phyloP scores from a whole-genome alignment of 2,888 invertebrate species.

The Patella depressa region DNA sequence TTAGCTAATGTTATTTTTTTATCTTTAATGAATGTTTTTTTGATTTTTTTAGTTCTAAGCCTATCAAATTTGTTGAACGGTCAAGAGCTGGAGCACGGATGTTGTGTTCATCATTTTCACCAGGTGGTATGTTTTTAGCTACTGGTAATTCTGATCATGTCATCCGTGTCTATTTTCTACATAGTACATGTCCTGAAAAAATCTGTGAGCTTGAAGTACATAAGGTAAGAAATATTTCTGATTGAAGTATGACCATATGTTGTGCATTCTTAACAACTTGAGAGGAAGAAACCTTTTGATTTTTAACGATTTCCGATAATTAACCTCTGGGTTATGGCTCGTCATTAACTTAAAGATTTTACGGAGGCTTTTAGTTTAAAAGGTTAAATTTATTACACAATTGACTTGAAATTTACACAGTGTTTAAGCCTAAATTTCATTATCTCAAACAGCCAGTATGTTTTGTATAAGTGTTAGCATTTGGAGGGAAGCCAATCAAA shows the following conservation, averaged over 20 bases:
- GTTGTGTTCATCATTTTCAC: constrained; percentile 92
- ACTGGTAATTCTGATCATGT: constrained; percentile 96
- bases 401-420: too few relatives aligned
- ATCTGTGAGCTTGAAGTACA: constrained; percentile 86
- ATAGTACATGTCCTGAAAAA: constrained; percentile 83
- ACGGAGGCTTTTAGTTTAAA: too few relatives aligned
- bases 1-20: too few relatives aligned
- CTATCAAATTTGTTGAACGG: constrained; percentile 91
- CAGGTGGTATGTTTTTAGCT: constrained; percentile 89
- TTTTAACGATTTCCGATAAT: too few relatives aligned
- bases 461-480: too few relatives aligned
- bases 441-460: too few relatives aligned
- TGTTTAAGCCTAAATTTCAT: too few relatives aligned
- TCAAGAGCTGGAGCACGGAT: constrained; percentile 95
- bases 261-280: neutral
- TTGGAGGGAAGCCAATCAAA: too few relatives aligned
- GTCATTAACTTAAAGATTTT: neutral
- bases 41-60: constrained; percentile 79
- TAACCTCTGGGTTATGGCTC: neutral
- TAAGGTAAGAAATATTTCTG: constrained; percentile 68
- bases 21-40: too few relatives aligned
- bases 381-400: too few relatives aligned
- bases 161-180: constrained; percentile 88
- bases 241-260: constrained; percentile 14
- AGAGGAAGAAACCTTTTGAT: neutral